Evolutionary conservation across 2,888 invertebrate genomes (phyloP), one percentile per base, ranked within the genome.

Genomic region (Beris morrisii): DNA sequence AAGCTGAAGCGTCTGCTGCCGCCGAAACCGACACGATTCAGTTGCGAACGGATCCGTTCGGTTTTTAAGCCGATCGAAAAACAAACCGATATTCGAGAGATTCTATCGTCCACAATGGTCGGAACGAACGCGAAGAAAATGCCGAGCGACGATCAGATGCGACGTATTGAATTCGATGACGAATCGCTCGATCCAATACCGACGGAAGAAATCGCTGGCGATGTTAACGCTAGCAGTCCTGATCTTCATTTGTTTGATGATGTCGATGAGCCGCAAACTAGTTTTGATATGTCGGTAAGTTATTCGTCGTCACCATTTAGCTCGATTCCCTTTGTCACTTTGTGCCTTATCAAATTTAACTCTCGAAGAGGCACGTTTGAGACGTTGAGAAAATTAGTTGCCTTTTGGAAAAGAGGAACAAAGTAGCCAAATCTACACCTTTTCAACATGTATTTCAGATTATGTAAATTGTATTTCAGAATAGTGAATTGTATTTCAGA

Each of bases 51-150:
- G 32, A 68, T 71, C n/a, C 76, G 73, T 6, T 72, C 75, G 65
- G 70, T 71, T 38, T 52, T 61, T 3, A 32, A 13, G 4, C 57
- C 55, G 7, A 67, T 67, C 0, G 70, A 67, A 22, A 78, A 78
- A 15, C 78, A 78, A 69, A 72, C 66, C 3, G 72, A 69, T 11
- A 74, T 79, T 11, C 74, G 74, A 31, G 72, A 78, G 32, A 77
- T 75, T 74, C 52, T 79, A 0, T 76, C 76, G 44, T 79, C 79
- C 13, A 79, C 79, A 5, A 76, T 76, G 77, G 72, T 75, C 15
- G 56, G 9, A 30, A n/a, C 31, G 15, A 56, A 43, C 5, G 38
- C 9, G 43, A 43, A 28, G 43, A 48, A 6, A 48, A 11, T 6
- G 11, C 11, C 48, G n/a, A 48, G 12, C n/a, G 48, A n/a, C 6